phyloP scores from a whole-genome alignment of 2,888 invertebrate species.

The Phymatocera aterrima region DNA sequence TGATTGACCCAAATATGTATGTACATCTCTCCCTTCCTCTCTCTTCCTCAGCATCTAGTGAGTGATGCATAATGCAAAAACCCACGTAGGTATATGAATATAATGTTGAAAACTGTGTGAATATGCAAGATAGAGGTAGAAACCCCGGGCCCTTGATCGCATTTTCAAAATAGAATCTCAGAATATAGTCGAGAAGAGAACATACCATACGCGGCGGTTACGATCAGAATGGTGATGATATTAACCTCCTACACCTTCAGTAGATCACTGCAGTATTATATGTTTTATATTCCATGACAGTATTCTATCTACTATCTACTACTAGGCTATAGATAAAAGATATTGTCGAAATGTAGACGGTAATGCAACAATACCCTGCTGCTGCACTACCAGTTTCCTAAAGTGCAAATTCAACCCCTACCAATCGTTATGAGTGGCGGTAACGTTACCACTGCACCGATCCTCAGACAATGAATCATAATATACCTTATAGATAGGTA shows the following conservation, averaged over 20 bases:
- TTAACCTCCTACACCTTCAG: not conserved
- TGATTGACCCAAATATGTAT: not conserved
- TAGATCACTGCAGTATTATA: no score
- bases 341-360: not conserved
- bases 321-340: not conserved
- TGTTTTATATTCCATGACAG: not conserved
- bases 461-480: no score
- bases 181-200: not conserved
- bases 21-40: no score
- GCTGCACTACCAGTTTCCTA: not conserved
- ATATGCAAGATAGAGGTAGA: not conserved
- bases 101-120: not conserved
- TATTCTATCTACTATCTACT: not conserved
- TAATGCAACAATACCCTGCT: constrained; percentile 8
- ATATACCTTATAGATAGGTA: not conserved
- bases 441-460: not conserved
- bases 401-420: not conserved
- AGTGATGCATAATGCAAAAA: no score
- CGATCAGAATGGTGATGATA: not conserved
- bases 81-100: not conserved
- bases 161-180: not conserved
- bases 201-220: not conserved
- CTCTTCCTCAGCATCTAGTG: no score
- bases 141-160: not conserved
- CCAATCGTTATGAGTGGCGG: not conserved